Evolutionary conservation across 2,797 vertebrate species (phyloP), one percentile per base, ranked within the genome.

Genomic region (Enteromius viviparus): DNA sequence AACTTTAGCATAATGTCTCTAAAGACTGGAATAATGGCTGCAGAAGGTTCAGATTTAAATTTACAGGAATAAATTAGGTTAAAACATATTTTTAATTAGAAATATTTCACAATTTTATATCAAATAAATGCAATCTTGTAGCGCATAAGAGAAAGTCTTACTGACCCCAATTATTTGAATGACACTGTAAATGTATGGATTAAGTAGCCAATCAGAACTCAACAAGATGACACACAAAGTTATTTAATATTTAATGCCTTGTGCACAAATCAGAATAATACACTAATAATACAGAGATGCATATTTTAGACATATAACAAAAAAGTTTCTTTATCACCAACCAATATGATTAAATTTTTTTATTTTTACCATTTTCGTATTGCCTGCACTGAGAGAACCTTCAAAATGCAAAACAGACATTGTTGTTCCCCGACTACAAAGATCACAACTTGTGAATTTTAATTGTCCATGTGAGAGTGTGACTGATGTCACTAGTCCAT

Each of bases 401-500:
- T 60, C 2, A 40, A 58, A 17, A 40, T 58, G n/a, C 66, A 19
- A 77, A 64, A 64, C 62, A 32, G 40, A 45, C 7, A 3, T 32
- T 45, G 15, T 11, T 12, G 2, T n/a, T 47, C 15, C 58, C 26
- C 6, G 23, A 32, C 17, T 17, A 64, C 10, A 47, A 45, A 32
- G 23, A 64, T 17, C 10, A 32, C n/a, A 14, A 62, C 17, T 62
- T 60, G 51, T 47, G 14, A 62, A 34, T 62, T 26, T 17, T 1
- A 17, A 62, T 60, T 72, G 53, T 12, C 26, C 55, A 23, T 71
- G 51, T 32, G 15, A 70, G 14, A 29, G 34, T 32, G 8, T 3
- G 40, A 23, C 19, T 65, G 58, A 47, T 32, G 32, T 66, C 58
- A 23, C 60, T 82, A 76, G 62, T 76, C 80, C 80, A 82, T 32